Percentiles rank a stretch among this genome's conserved stretches.
These are phyloP conservation scores for Chloromyia formosa DNA, from an alignment of 2,888 invertebrate species.

Conservation along the genomic window DNA sequence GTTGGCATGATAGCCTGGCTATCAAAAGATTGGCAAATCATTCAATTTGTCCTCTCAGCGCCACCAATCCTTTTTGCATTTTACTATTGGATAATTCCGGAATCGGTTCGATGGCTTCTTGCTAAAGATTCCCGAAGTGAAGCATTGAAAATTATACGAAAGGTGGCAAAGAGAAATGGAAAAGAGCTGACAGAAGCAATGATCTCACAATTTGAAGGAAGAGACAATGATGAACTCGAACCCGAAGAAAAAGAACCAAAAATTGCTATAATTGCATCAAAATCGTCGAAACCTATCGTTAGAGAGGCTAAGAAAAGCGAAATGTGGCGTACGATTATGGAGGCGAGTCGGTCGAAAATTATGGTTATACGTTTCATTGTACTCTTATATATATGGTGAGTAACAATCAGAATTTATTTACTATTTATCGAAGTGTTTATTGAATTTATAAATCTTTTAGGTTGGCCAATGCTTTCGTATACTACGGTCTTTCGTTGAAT, in stretches of 20 bases:
- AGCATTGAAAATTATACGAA: slow-evolving; percentile 67
- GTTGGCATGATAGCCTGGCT: slow-evolving; percentile 70
- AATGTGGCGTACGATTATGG: slow-evolving; percentile 63
- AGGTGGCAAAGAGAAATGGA: slow-evolving; percentile 68
- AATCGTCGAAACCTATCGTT: background rate
- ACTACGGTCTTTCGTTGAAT: slow-evolving; percentile 74
- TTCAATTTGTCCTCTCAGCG: slow-evolving; percentile 69
- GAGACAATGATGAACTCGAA: slow-evolving; percentile 32
- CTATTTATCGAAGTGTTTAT: background rate
- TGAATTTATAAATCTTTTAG: slow-evolving; percentile 50
- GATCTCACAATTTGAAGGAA: slow-evolving; percentile 63
- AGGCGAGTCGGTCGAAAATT: slow-evolving; percentile 64
- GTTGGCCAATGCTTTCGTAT: slow-evolving; percentile 74
- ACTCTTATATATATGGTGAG: slow-evolving; percentile 66
- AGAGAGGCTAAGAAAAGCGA: slow-evolving; percentile 53
- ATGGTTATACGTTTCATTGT: slow-evolving; percentile 64
- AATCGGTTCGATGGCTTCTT: slow-evolving; percentile 73
- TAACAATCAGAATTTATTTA: background rate
- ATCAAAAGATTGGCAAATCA: slow-evolving; percentile 68
- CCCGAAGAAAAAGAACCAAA: slow-evolving; percentile 7
- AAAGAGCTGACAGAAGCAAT: slow-evolving; percentile 64
- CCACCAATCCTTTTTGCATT: slow-evolving; percentile 69
- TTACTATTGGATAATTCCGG: slow-evolving; percentile 72
- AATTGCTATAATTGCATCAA: background rate
- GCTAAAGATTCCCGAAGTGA: slow-evolving; percentile 67